Base-by-base conservation (phyloP, 2,888 invertebrate species). In the Drymonia ruficornis region DNA sequence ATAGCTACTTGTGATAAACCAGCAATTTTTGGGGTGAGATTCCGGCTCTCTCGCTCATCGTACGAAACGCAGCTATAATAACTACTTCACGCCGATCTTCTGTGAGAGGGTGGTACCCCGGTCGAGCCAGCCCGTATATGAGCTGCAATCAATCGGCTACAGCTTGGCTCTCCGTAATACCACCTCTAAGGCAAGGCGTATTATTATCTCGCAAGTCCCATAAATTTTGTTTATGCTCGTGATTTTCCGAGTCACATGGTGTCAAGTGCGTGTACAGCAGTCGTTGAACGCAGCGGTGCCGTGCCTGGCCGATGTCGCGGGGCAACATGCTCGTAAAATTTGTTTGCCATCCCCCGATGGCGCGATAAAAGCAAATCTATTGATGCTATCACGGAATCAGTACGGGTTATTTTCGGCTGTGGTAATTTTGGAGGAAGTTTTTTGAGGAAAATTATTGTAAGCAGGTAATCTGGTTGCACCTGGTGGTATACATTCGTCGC, bases 231-330 rank as follows among this genome's bases (percentile, higher is more conserved):
- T 16, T 34, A 34, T 18, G 47, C 16, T 23, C 16, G 47, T 18
- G 19, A 47, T 40, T 49, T 45, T 38, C 52, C 52, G 71, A 67
- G 74, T 68, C 67, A 68, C 61, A 63, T 70, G 78, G 84, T 81
- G 86, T 82, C 76, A 83, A 81, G 84, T 76, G 89, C 89, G 88
- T 90, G 89, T 79, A 71, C 63, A 65, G 68, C 70, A 70, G 70
- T 76, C 81, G 79, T 89, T 84, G 78, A 72, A 68, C 71, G 70
- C 73, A 68, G 76, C 76, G 75, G 72, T 86, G 73, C 80, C 90
- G 89, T 89, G 88, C 88, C 87, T 83, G 73, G 79, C 76, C 72
- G 74, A 78, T 79, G 76, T 84, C 78, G 73, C 77, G 76, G 69
- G 68, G 76, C 74, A 79, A 85, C 79, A 80, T 79, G 70, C 76